These are phyloP conservation scores for Steinernema feltiae DNA, from an alignment of 1,140 invertebrate genomes.

Conservation along the genomic window DNA sequence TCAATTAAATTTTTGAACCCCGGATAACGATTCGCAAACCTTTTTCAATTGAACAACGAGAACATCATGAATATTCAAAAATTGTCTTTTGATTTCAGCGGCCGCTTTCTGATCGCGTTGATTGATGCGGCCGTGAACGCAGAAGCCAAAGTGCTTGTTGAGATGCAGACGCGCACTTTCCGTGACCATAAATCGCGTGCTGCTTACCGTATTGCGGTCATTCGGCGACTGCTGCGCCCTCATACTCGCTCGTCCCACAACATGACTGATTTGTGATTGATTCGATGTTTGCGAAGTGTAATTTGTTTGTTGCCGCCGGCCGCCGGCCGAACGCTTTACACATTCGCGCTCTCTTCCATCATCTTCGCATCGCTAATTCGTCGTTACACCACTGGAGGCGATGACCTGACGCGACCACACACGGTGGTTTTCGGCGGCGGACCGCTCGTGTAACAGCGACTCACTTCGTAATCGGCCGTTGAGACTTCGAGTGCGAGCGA, in stretches of 20 bases:
- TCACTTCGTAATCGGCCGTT: background rate
- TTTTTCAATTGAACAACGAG: too few relatives aligned
- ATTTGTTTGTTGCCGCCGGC: conserved; percentile 4
- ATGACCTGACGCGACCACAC: conserved; percentile 14
- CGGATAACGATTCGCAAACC: too few relatives aligned
- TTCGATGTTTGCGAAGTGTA: background rate
- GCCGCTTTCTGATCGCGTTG: too few relatives aligned
- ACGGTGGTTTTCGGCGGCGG: background rate
- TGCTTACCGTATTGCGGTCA: conserved; percentile 3
- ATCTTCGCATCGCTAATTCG: conserved; percentile 9
- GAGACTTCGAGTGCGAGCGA: background rate
- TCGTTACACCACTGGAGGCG: conserved; percentile 4
- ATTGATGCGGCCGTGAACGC: too few relatives aligned
- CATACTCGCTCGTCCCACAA: background rate
- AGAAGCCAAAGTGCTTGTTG: too few relatives aligned
- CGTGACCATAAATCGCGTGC: background rate
- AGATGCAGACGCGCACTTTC: too few relatives aligned
- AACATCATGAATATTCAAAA: too few relatives aligned
- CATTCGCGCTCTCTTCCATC: background rate
- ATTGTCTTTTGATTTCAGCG: too few relatives aligned
- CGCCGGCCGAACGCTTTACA: background rate
- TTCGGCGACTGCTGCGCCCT: too few relatives aligned
- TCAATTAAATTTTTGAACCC: too few relatives aligned
- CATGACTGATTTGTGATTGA: conserved; percentile 6
- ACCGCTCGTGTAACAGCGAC: background rate